Evolutionary conservation across 64 coral and sea anemone genomes (phyloP).

Genomic region (Exaiptasia diaphana): DNA sequence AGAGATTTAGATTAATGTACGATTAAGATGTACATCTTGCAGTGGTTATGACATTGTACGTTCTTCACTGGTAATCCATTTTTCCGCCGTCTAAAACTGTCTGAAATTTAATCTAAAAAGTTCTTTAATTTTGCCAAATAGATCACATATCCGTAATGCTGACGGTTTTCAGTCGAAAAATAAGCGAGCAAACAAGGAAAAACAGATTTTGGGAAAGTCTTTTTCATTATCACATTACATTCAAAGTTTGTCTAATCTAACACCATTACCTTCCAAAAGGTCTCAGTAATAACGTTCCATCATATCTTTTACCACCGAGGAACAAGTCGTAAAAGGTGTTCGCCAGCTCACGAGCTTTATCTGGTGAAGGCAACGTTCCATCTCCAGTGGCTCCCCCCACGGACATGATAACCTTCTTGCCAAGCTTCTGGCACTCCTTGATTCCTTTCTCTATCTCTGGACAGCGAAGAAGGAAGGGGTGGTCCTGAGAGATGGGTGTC

Average conservation of each 20-base stretch:
- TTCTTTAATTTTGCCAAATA: too few species aligned
- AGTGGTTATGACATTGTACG: too few species aligned
- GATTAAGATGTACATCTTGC: too few species aligned
- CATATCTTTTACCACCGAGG: slow-evolving; percentile 27
- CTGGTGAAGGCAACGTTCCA: slow-evolving; percentile 46
- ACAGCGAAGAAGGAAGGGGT: slow-evolving; percentile 66
- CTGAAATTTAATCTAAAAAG: too few species aligned
- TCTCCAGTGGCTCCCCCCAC: slow-evolving; percentile 72
- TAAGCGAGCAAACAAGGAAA: too few species aligned
- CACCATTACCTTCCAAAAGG: slow-evolving; percentile 65
- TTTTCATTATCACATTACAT: background rate
- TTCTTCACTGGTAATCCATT: too few species aligned
- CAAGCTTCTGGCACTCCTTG: slow-evolving; percentile 67
- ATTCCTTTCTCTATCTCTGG: slow-evolving; percentile 76
- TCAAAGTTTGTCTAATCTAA: background rate
- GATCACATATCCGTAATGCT: too few species aligned
- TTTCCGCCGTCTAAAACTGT: too few species aligned
- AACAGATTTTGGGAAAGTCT: too few species aligned
- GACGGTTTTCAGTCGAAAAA: too few species aligned
- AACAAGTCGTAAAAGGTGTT: slow-evolving; percentile 68
- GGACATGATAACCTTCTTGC: slow-evolving; percentile 82
- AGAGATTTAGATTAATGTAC: too few species aligned
- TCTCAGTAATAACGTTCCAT: slow-evolving; percentile 15
- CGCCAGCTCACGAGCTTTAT: slow-evolving; percentile 45
- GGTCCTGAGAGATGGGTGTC: background rate